Evolutionary conservation across 2,888 invertebrate species (phyloP), one percentile per base, ranked within the genome.

Genomic region (Synergus japonicus): DNA sequence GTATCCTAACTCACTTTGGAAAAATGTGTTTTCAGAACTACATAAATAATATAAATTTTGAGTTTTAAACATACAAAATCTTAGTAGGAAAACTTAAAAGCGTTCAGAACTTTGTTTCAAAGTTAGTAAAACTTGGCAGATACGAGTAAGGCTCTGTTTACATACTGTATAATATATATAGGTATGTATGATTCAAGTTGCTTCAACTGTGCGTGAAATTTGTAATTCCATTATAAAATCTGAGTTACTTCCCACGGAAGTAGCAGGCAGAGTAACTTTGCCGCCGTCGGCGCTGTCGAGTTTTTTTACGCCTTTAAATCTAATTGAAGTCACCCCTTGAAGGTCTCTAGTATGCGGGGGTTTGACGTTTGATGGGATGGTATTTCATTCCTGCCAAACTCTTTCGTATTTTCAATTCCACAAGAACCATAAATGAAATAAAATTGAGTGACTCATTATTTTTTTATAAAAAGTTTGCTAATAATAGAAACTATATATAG

Each of bases 61-160:
- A 67, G 63, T 79, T 54, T 18, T 54, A 66, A 79, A 78, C 64
- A 65, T 15, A 46, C 44, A 49, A 79, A 82, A 76, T 60, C 65
- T 9, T 76, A 5, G 2, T 29, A 7, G 18, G 58, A 58, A 18
- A 58, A 58, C 58, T 65, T 65, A 18, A 66, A 66, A 66, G n/a
- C n/a, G 12, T 43, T 65, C 37, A 65, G 9, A 66, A 41, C 66
- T 66, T 43, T 18, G 13, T 12, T 18, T 12, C 43, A 18, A 49
- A 73, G n/a, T 73, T 29, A 73, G 22, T 29, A n/a, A 49, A 73
- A 73, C 37, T 73, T 54, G 73, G 9, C 49, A 58, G 73, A 18
- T 54, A 37, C n/a, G 37, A 37, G 22, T 7, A n/a, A 10, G 13
- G 7, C 37, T 73, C 15, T 73, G 73, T 73, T 73, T 73, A 73